These are phyloP conservation scores for Odontophorus gujanensis DNA, from an alignment of 2,113 vertebrate species.

Conservation along the genomic window DNA sequence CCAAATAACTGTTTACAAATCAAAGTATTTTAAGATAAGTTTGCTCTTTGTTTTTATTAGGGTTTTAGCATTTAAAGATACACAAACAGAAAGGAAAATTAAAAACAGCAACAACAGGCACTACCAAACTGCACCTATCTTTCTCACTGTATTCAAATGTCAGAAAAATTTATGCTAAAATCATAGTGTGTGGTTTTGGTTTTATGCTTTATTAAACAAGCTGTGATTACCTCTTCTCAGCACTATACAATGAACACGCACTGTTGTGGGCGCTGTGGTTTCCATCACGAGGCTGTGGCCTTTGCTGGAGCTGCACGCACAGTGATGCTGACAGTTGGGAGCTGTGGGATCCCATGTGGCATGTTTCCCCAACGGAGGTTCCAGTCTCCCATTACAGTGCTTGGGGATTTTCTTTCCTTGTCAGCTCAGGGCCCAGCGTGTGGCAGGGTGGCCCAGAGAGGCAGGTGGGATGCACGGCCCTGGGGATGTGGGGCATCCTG, in stretches of 20 bases:
- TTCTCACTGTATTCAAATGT: neutral
- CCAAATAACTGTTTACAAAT: neutral
- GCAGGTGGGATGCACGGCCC: neutral
- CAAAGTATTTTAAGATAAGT: neutral
- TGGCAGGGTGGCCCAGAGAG: neutral
- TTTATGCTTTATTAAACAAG: neutral
- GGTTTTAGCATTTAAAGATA: neutral
- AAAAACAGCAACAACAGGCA: neutral
- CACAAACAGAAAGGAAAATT: neutral
- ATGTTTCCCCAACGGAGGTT: neutral
- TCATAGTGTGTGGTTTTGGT: neutral
- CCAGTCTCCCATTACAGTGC: neutral
- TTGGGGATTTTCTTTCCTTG: neutral
- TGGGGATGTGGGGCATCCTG: neutral
- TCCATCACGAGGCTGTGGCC: fast-evolving
- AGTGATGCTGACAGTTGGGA: neutral
- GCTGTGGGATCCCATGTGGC: neutral
- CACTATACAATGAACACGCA: fast-evolving
- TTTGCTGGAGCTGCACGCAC: neutral
- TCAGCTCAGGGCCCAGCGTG: fast-evolving
- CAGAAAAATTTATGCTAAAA: neutral
- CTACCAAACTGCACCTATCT: neutral
- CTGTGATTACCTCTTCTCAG: neutral
- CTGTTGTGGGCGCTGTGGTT: fast-evolving
- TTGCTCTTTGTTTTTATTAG: neutral